Percentiles rank a stretch among this genome's conserved stretches.
phyloP scores from a whole-genome alignment of 2,113 vertebrate genomes.

The Melanerpes formicivorus region DNA sequence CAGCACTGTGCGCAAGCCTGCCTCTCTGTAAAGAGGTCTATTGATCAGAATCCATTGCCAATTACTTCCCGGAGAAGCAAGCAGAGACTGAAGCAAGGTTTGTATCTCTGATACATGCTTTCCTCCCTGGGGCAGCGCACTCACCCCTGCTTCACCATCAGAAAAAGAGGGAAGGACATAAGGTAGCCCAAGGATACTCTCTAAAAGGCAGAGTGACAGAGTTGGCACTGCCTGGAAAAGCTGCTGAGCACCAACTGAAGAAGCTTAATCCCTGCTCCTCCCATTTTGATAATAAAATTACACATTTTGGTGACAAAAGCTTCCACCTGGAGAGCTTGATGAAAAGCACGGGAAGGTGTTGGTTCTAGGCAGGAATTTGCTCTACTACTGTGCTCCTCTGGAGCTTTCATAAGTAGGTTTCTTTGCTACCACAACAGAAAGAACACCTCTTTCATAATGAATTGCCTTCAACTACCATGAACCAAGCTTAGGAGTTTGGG shows the following conservation, averaged over 20 bases:
- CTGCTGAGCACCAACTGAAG: neutral
- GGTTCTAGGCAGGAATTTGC: constrained; percentile 10
- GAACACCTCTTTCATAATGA: constrained; percentile 58
- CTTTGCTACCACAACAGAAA: constrained; percentile 56
- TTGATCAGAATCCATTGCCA: constrained; percentile 29
- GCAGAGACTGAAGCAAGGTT: neutral
- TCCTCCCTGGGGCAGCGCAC: neutral
- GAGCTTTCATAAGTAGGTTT: constrained; percentile 44
- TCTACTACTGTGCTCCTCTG: constrained; percentile 3
- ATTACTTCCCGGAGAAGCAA: constrained; percentile 32
- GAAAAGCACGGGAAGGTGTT: neutral
- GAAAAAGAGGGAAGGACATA: neutral
- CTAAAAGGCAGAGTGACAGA: neutral
- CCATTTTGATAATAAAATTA: constrained; percentile 32
- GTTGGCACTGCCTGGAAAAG: neutral
- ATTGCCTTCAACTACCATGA: constrained; percentile 29
- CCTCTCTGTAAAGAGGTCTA: neutral
- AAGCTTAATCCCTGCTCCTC: neutral
- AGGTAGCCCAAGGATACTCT: neutral
- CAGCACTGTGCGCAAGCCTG: neutral
- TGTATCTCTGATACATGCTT: neutral
- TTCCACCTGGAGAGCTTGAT: neutral
- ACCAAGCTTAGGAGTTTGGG: rapidly evolving
- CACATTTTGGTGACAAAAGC: neutral
- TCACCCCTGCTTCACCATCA: neutral